Percentiles rank a stretch among this genome's conserved stretches.
Evolutionary conservation across 1,140 invertebrate species (phyloP).

Genomic region (Globodera ellingtonae): DNA sequence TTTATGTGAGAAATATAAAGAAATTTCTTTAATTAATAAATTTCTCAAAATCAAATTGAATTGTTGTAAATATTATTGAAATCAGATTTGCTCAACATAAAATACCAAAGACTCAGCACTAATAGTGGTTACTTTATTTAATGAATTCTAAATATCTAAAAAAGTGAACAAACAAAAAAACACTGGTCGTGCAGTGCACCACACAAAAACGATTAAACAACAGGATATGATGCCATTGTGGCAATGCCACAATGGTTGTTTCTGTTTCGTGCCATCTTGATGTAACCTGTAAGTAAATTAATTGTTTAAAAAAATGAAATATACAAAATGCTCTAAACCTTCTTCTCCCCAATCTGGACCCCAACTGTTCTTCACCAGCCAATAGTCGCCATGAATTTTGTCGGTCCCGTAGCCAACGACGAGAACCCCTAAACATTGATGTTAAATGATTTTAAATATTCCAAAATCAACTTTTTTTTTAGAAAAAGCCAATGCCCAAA

Average conservation of each 20-base stretch:
- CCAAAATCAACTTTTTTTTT: too few species aligned
- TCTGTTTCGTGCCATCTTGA: slow-evolving; percentile 69
- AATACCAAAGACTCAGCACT: too few species aligned
- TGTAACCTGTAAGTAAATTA: slow-evolving; percentile 65
- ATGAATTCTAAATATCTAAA: too few species aligned
- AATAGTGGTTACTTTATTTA: too few species aligned
- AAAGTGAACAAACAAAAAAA: too few species aligned
- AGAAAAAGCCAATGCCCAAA: too few species aligned
- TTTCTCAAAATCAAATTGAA: too few species aligned
- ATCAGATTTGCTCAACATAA: too few species aligned
- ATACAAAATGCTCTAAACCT: slow-evolving; percentile 38
- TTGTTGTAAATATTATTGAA: too few species aligned
- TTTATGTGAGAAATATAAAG: too few species aligned
- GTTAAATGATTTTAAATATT: too few species aligned
- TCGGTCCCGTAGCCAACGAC: slow-evolving; percentile 79
- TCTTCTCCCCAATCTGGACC: slow-evolving; percentile 68
- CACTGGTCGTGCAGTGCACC: neutral
- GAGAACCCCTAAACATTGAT: slow-evolving; percentile 71
- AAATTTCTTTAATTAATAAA: too few species aligned
- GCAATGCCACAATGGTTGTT: slow-evolving; percentile 70
- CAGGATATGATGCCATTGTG: slow-evolving; percentile 67
- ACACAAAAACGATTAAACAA: slow-evolving; percentile 54
- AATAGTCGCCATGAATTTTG: slow-evolving; percentile 74
- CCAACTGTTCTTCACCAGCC: slow-evolving; percentile 83
- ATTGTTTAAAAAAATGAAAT: neutral